Evolutionary conservation across 2,888 invertebrate genomes (phyloP).

Genomic region (Drosophila setosimentum): DNA sequence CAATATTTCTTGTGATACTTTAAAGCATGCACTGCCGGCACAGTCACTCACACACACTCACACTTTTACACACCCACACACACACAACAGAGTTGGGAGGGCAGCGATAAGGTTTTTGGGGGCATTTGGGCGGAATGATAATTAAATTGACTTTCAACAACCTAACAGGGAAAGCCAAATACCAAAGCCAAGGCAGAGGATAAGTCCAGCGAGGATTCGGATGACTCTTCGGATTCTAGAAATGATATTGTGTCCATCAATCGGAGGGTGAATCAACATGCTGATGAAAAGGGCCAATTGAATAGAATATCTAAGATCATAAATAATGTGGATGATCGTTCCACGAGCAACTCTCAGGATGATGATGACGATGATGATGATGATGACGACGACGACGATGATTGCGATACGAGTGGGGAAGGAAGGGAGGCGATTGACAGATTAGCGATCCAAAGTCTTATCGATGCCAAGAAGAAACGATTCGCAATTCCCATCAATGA

Average conservation of each 20-base stretch:
- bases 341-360: slow-evolving; percentile 81
- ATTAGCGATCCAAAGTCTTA: slow-evolving; percentile 49
- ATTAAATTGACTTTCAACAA: slow-evolving; percentile 31
- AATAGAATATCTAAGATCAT: slow-evolving; percentile 77
- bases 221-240: slow-evolving; percentile 83
- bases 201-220: slow-evolving; percentile 82
- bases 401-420: slow-evolving; percentile 62
- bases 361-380: slow-evolving; percentile 77
- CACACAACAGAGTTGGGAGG: slow-evolving; percentile 3
- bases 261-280: slow-evolving; percentile 47
- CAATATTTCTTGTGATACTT: not conserved
- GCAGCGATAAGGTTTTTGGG: not conserved
- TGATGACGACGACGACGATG: slow-evolving; percentile 74
- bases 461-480: slow-evolving; percentile 52
- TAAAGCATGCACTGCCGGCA: slow-evolving; percentile 30
- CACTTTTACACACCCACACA: no score
- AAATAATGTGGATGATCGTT: slow-evolving; percentile 70
- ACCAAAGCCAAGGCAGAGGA: slow-evolving; percentile 57
- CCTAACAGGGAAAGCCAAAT: slow-evolving; percentile 52
- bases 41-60: not conserved
- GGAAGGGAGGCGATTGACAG: slow-evolving; percentile 43
- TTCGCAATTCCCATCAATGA: slow-evolving; percentile 14
- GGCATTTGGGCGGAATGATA: slow-evolving; percentile 6
- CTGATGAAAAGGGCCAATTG: slow-evolving; percentile 38
- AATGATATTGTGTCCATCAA: slow-evolving; percentile 76